Percentiles rank a stretch among this genome's conserved stretches.
phyloP scores from a whole-genome alignment of 2,797 vertebrate species.

The Pyrocephalus nanus region DNA sequence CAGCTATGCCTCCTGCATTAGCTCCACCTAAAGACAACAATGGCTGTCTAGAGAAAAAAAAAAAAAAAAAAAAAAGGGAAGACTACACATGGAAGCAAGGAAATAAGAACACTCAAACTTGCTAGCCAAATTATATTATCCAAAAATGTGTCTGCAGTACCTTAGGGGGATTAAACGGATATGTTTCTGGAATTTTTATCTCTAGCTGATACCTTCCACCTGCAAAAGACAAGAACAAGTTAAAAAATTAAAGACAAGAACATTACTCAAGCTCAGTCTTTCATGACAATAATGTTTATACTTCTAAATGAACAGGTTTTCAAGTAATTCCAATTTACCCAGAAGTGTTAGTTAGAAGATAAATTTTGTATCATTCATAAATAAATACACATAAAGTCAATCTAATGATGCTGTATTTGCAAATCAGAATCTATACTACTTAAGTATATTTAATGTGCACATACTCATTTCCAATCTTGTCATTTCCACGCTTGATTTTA shows the following conservation, averaged over 20 bases:
- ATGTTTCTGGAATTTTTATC: slow-evolving; percentile 99
- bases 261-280: not conserved
- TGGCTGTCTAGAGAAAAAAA: not conserved
- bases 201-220: slow-evolving; percentile 97
- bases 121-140: not conserved
- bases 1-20: not conserved
- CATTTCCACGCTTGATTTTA: not conserved
- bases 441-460: not conserved
- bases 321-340: not conserved
- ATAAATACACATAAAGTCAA: not conserved
- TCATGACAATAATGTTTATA: not conserved
- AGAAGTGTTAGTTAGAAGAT: not conserved
- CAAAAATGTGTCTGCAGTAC: slow-evolving; percentile 76
- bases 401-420: not conserved
- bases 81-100: not conserved
- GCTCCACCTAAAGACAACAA: not conserved
- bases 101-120: not conserved
- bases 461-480: not conserved
- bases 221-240: slow-evolving; percentile 72
- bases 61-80: not conserved
- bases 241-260: slow-evolving; percentile 22
- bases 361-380: not conserved
- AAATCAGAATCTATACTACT: not conserved
- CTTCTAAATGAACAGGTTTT: not conserved
- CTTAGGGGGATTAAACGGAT: slow-evolving; percentile 99